A percentile compares a stretch with the other conserved stretches of the same genome.
Conservation (phyloP, 2,113 vertebrate species). For the Urocitellus parryii region DNA sequence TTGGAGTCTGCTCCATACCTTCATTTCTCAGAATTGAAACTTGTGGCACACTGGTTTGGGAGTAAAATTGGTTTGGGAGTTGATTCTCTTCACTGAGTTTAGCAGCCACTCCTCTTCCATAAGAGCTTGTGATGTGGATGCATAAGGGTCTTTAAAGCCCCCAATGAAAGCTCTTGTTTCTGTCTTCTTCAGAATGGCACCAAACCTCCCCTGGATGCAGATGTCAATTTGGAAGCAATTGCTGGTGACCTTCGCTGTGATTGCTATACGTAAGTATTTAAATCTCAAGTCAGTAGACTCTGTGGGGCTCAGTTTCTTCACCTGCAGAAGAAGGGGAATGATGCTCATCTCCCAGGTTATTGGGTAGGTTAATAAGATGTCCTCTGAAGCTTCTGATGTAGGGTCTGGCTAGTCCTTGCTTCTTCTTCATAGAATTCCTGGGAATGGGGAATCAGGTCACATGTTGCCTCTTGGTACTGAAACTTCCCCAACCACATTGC, state of each 20-base stretch:
- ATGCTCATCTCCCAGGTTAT: not conserved
- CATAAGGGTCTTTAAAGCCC: not conserved
- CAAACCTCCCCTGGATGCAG: slow-evolving; percentile 89
- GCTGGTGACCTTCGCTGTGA: slow-evolving; percentile 91
- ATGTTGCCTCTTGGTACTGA: not conserved
- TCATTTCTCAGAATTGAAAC: slow-evolving; percentile 5
- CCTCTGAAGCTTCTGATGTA: rapidly evolving
- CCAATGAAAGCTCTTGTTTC: not conserved
- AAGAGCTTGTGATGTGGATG: not conserved
- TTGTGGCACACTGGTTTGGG: not conserved
- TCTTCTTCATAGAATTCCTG: not conserved
- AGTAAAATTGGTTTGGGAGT: not conserved
- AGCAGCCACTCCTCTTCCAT: not conserved
- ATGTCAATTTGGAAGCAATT: slow-evolving; percentile 92
- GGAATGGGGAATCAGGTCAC: not conserved
- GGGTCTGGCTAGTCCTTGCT: too few relatives aligned
- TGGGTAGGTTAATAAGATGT: not conserved
- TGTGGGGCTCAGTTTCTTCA: not conserved
- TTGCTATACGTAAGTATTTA: slow-evolving; percentile 93
- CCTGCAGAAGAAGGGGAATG: not conserved
- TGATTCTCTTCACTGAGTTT: not conserved
- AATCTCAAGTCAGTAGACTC: not conserved
- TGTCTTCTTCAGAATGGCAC: slow-evolving; percentile 89
- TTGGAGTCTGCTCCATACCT: not conserved
- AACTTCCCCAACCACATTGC: not conserved